Evolutionary conservation across 2,113 vertebrate species (phyloP).

Genomic region (Emydocephalus ijimae): DNA sequence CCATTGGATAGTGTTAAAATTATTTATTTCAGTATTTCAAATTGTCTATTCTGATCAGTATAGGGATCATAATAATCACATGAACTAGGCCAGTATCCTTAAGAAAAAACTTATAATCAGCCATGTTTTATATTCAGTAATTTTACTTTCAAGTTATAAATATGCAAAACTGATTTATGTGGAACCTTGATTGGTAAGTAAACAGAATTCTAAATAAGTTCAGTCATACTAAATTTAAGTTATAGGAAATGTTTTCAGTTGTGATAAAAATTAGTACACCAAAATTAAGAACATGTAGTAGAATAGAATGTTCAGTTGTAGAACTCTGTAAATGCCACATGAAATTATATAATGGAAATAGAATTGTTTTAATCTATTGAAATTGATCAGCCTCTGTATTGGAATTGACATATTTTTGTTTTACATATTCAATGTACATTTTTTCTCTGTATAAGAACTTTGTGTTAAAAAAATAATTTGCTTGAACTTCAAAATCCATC

Average conservation of each 20-base stretch:
- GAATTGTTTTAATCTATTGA: not conserved
- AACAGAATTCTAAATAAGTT: not conserved
- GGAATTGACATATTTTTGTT: slow-evolving; percentile 16
- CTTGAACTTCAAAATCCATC: slow-evolving; percentile 35
- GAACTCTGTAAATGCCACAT: slow-evolving; percentile 40
- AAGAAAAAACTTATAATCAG: not conserved
- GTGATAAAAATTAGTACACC: not conserved
- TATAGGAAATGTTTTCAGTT: not conserved
- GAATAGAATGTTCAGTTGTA: slow-evolving; percentile 24
- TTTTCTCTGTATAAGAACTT: not conserved
- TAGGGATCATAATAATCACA: not conserved
- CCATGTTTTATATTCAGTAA: slow-evolving; percentile 27
- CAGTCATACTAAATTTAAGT: slow-evolving; percentile 9
- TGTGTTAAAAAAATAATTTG: slow-evolving; percentile 27
- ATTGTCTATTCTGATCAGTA: not conserved
- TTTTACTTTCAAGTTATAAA: slow-evolving; percentile 27
- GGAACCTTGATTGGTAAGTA: not conserved
- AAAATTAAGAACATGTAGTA: not conserved
- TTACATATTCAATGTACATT: not conserved
- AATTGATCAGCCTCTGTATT: not conserved
- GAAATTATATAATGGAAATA: slow-evolving; percentile 13
- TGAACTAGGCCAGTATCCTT: not conserved
- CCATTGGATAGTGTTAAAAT: not conserved
- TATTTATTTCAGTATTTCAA: not conserved
- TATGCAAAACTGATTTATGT: not conserved